Percentiles rank a stretch among this genome's conserved stretches.
Conservation (phyloP, 2,113 vertebrate species). For the Macrotis lagotis region DNA sequence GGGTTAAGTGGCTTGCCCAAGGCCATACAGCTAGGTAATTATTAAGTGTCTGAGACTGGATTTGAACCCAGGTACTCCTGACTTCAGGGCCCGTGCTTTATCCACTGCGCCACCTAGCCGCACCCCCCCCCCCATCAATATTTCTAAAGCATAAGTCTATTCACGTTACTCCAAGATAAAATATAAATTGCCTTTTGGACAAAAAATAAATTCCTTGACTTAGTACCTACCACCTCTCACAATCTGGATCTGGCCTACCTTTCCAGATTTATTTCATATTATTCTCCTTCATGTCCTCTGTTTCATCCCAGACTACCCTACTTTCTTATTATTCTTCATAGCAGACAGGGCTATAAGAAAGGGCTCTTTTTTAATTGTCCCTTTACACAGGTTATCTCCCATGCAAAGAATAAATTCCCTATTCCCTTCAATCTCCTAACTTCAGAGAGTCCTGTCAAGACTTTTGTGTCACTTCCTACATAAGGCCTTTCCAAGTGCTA, state of each 20-base stretch:
- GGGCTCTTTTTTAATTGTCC: not conserved
- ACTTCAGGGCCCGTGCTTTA: no score
- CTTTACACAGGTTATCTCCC: not conserved
- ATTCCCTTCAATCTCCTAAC: not conserved
- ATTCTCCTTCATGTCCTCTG: not conserved
- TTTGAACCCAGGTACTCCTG: no score
- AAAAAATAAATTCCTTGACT: not conserved
- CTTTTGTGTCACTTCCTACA: not conserved
- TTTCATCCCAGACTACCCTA: not conserved
- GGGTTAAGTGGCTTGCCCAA: no score
- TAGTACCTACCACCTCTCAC: not conserved
- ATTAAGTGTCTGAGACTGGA: no score
- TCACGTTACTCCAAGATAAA: not conserved
- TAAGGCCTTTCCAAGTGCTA: not conserved
- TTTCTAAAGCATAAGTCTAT: not conserved
- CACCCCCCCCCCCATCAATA: not conserved
- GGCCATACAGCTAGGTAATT: no score
- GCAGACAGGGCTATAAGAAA: no score
- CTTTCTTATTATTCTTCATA: not conserved
- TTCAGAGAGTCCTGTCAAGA: not conserved
- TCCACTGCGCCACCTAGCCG: no score
- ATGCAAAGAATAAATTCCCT: not conserved
- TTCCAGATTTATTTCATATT: not conserved
- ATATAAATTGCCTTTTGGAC: not conserved
- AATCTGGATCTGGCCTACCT: not conserved